Base-by-base conservation (phyloP, 2,797 vertebrate genomes). In the Phrynocephalus forsythii region DNA sequence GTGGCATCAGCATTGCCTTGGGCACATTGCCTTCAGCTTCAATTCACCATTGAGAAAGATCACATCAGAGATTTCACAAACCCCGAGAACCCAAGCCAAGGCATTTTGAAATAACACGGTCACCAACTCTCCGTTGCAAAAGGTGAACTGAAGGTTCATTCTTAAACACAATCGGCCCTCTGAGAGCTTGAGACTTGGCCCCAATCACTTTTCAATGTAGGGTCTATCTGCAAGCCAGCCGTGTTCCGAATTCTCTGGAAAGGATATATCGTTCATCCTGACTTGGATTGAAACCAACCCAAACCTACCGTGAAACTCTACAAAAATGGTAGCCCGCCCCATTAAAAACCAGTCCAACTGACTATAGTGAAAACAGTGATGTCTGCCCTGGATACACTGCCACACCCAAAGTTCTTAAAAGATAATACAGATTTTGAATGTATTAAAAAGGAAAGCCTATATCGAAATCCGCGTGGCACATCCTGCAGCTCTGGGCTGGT, bases 231-330 rank as follows among this genome's bases (percentile, higher is more conserved):
- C 83, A 80, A 26, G 76, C 13, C 84, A 56, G 6, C 52, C 11
- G 84, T 13, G 33, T 89, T 87, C 87, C 84, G 63, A 79, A 20
- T 67, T 84, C 77, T 81, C 63, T 76, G 33, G 71, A 84, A 84
- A 79, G 86, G 28, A 52, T 86, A 67, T 73, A 66, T 44, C 38
- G 66, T 78, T 90, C 63, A 84, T 76, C 50, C 82, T 63, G 82
- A 69, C 78, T 72, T 84, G 84, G 52, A 83, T 48, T 26, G 33
- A n/a, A 83, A 60, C 80, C 73, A 71, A 73, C 80, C 85, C 60
- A 86, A 83, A 82, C 20, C 30, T 91, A 72, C 87, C 50, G 15
- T 78, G 68, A 50, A 80, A 69, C 76, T 73, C 81, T 63, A 79
- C 24, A 76, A 44, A 90, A 52, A 28, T 79, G 8, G 20, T 38